A percentile compares a stretch with the other conserved stretches of the same genome.
Conservation (phyloP, 2,888 invertebrate genomes). For the Drosophila neotestacea region DNA sequence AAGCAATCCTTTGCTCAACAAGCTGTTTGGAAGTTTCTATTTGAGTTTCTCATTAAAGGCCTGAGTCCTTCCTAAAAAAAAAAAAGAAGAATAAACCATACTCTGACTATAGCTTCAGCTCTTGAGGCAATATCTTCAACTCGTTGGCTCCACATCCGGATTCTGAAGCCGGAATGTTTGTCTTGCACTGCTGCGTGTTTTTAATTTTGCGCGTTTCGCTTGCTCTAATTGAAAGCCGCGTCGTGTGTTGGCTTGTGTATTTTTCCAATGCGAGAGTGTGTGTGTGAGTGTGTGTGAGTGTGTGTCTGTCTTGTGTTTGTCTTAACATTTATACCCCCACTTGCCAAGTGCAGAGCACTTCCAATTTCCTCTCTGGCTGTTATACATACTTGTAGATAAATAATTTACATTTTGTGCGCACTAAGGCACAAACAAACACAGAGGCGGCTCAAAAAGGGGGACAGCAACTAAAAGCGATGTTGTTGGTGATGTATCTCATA, state of each 20-base stretch:
- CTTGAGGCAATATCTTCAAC: slow-evolving; percentile 7
- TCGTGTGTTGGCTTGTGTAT: slow-evolving; percentile 61
- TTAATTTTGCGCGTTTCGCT: slow-evolving; percentile 82
- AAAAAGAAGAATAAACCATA: slow-evolving; percentile 13
- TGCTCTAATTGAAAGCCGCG: slow-evolving; percentile 79
- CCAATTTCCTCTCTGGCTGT: slow-evolving; percentile 59
- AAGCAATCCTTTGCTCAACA: slow-evolving; percentile 20
- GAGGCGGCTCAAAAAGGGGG: not conserved
- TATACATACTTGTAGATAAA: slow-evolving; percentile 74
- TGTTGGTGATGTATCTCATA: slow-evolving; percentile 69
- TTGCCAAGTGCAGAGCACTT: slow-evolving; percentile 54
- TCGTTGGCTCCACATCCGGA: slow-evolving; percentile 25
- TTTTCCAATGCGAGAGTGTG: slow-evolving; percentile 27
- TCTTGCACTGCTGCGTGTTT: slow-evolving; percentile 76
- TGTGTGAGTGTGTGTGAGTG: slow-evolving; percentile 23
- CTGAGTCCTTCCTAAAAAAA: slow-evolving; percentile 15
- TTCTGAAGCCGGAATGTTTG: slow-evolving; percentile 55
- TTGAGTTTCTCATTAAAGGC: slow-evolving; percentile 72
- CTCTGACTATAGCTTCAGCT: slow-evolving; percentile 13
- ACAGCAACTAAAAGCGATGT: slow-evolving; percentile 60
- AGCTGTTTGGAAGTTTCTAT: slow-evolving; percentile 53
- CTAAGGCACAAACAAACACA: slow-evolving; percentile 77
- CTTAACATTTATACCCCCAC: slow-evolving; percentile 71
- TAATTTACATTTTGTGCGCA: slow-evolving; percentile 82
- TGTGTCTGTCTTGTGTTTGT: slow-evolving; percentile 72